Evolutionary conservation across 2,888 invertebrate genomes (phyloP), one percentile per base, ranked within the genome.

Genomic region (Meteorus colon): DNA sequence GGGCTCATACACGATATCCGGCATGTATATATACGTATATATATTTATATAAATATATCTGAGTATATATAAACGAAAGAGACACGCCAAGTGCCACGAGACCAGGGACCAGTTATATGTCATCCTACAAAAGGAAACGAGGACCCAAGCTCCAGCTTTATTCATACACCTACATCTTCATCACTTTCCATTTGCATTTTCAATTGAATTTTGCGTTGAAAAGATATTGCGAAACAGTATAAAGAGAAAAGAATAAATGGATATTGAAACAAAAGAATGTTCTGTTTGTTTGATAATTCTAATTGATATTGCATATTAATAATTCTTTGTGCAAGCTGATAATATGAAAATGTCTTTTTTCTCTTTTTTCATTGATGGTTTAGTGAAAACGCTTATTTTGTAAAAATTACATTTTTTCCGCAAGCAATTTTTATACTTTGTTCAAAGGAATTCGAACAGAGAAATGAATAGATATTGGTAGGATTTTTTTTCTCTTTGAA

Each of bases 41-140:
- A 31, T 62, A 29, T 62, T 10, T 63, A 34, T 34, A 37, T n/a
- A 65, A 41, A 37, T 65, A 65, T 62, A 62, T 48, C 2, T n/a
- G 1, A 48, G 48, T 55, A 41, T 41, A 34, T 34, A 41, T 8
- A 66, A n/a, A 37, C 19, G 27, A 66, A 66, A 66, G 14, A 14
- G 66, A 19, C 19, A 19, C 24, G 66, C 37, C 66, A 41, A 66
- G 41, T 66, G 66, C 66, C 66, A 66, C 19, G n/a, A 55, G 55
- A 55, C 19, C 55, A 55, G 6, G 19, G 55, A 55, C 55, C 19
- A 19, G 55, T 55, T 55, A 24, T 55, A 55, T 55, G 55, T 55
- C 19, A n/a, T 6, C 19, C 8, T 8, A 55, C 55, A 55, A 19
- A 55, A 19, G 19, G 19, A 55, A 55, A 55, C n/a, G 55, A 8